phyloP scores from a whole-genome alignment of 2,797 vertebrate genomes.

The Enteromius radiatus region DNA sequence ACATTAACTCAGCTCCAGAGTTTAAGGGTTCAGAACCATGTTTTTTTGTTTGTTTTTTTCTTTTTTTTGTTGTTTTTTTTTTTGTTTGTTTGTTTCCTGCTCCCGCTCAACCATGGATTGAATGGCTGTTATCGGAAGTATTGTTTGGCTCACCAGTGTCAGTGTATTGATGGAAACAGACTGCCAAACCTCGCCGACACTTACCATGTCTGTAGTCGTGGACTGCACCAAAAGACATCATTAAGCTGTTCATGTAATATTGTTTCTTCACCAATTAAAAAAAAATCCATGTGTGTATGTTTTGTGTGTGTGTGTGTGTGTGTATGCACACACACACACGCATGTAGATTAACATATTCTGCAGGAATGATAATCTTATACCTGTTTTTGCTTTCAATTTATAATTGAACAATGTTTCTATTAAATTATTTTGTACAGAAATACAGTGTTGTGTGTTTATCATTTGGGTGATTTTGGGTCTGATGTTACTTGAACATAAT shows the following conservation, averaged over 20 bases:
- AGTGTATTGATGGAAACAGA: conserved; percentile 85
- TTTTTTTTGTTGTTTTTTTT: background rate
- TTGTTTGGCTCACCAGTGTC: conserved; percentile 78
- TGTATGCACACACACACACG: conserved; percentile 24
- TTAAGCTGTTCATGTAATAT: conserved; percentile 84
- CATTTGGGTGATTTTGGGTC: background rate
- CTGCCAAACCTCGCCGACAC: conserved; percentile 74
- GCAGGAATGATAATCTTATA: conserved; percentile 66
- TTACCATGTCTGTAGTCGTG: conserved; percentile 70
- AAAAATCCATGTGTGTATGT: conserved; percentile 18
- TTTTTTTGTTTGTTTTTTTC: background rate
- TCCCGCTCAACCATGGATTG: conserved; percentile 69
- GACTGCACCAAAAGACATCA: conserved; percentile 71
- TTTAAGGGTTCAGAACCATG: conserved; percentile 81
- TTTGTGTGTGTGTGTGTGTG: conserved; percentile 6
- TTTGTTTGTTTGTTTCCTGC: background rate
- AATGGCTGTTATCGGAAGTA: conserved; percentile 79
- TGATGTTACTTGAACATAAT: too few relatives aligned
- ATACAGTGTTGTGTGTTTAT: conserved; percentile 47
- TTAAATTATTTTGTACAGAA: conserved; percentile 86
- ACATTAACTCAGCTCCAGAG: conserved; percentile 79
- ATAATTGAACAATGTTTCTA: conserved; percentile 79
- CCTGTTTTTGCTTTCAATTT: conserved; percentile 83
- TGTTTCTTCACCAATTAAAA: conserved; percentile 62
- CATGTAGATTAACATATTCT: conserved; percentile 82